phyloP scores from a whole-genome alignment of 2,113 vertebrate genomes.

The Leucopternis melanops region DNA sequence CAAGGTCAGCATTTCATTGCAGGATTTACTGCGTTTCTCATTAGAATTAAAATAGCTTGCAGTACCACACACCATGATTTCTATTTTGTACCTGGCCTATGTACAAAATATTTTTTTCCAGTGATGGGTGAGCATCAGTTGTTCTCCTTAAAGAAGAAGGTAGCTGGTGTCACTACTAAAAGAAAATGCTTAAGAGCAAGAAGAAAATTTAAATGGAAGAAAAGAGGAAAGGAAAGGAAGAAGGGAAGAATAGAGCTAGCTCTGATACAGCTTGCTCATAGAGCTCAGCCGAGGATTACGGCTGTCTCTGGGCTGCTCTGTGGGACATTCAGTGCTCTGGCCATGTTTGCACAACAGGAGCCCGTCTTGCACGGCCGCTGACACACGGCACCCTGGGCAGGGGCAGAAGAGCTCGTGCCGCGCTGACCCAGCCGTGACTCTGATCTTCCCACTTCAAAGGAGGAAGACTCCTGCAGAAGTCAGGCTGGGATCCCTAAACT shows the following conservation, averaged over 20 bases:
- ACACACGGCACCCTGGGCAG: not conserved
- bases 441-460: slow-evolving; percentile 42
- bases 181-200: not conserved
- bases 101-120: not conserved
- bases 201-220: not conserved
- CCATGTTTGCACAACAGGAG: not conserved
- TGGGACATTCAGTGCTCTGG: not conserved
- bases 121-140: not conserved
- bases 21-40: slow-evolving; percentile 1
- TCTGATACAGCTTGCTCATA: not conserved
- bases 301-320: not conserved
- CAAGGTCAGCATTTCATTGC: not conserved
- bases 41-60: not conserved
- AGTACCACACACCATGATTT: not conserved
- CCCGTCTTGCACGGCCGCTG: not conserved
- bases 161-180: not conserved
- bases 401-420: not conserved
- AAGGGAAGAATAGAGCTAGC: not conserved
- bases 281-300: not conserved
- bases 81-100: not conserved
- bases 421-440: not conserved
- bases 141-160: not conserved
- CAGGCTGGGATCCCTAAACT: slow-evolving; percentile 13
- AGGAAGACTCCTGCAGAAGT: not conserved
- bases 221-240: not conserved